These are phyloP conservation scores for Australoheros scitulus DNA, from an alignment of 2,113 vertebrate species.

Conservation along the genomic window DNA sequence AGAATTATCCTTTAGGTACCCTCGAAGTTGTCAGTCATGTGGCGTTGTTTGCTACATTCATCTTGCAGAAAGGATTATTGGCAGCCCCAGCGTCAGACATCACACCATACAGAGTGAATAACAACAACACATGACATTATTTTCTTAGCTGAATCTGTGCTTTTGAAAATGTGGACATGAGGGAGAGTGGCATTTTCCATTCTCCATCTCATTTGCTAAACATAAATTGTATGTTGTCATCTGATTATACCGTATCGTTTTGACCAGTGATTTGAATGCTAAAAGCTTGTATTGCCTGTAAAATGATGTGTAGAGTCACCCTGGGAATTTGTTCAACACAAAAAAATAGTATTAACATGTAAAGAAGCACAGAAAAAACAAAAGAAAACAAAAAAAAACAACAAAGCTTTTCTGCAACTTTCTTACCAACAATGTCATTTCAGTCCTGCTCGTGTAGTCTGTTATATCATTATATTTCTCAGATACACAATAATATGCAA, in stretches of 20 bases:
- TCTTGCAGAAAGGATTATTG: slow-evolving; percentile 44
- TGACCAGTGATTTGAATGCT: slow-evolving; percentile 53
- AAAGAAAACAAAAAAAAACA: background rate
- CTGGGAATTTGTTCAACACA: slow-evolving; percentile 21
- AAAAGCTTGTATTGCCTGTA: slow-evolving; percentile 39
- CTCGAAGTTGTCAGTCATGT: slow-evolving; percentile 31
- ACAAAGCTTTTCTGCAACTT: background rate
- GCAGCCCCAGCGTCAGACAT: slow-evolving; percentile 29
- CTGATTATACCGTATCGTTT: slow-evolving; percentile 55
- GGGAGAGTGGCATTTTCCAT: slow-evolving; percentile 59
- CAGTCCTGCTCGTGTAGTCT: background rate
- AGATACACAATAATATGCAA: background rate
- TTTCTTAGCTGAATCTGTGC: slow-evolving; percentile 45
- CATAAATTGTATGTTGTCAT: slow-evolving; percentile 66
- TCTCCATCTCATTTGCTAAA: slow-evolving; percentile 60
- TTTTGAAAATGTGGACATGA: slow-evolving; percentile 30
- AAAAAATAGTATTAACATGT: slow-evolving; percentile 21
- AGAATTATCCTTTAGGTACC: slow-evolving; percentile 6
- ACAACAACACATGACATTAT: slow-evolving; percentile 47
- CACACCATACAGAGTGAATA: slow-evolving; percentile 32
- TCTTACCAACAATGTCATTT: background rate
- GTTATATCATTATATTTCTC: background rate
- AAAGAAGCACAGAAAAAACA: background rate
- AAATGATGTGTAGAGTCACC: slow-evolving; percentile 43
- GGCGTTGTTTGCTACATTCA: slow-evolving; percentile 9